Evolutionary conservation across 2,113 vertebrate genomes (phyloP), one percentile per base, ranked within the genome.

Genomic region (Potamarius usumacintae): DNA sequence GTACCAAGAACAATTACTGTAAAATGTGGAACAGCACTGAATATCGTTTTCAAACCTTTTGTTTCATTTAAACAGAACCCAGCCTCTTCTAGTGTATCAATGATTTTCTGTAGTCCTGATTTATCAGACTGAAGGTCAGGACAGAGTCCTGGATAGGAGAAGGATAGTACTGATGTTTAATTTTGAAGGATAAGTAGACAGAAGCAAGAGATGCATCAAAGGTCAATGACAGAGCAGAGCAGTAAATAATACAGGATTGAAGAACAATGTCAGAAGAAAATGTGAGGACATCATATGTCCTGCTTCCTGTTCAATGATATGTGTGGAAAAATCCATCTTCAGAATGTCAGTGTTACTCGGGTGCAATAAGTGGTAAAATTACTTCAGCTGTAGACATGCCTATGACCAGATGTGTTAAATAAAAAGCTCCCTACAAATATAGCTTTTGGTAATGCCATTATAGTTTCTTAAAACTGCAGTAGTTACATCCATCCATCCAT

Each of bases 61-160:
- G 34, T 81, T 60, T 62, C 25, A 62, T 82, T 17, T 42, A 22
- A 5, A 82, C 20, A 48, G 58, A 12, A 62, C 20, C 17, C 14
- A 57, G 30, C 22, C 79, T 5, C 30, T 80, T 80, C 78, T 17
- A 12, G 53, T 2, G 5, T 80, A 20, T 22, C 9, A 22, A 34
- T 60, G 12, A 60, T 60, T 81, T 9, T 60, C 30, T 60, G 17
- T 22, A 42, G 57, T 42, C 57, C 10, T 48, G 2, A 82, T 62
- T 82, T n/a, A 62, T 82, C 30, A 42, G n/a, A 58, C 10, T 22
- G 34, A 82, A 82, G 57, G 79, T 62, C 79, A 82, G 57, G 58
- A 62, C 9, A 62, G 10, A 20, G 5, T 82, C 10, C 57, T 7
- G 30, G 79, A 3, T 7, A 48, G 20, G 48, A 62, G 76, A 9